Conservation (phyloP, 2,888 invertebrate species). For the Stictocephala bisonia region DNA sequence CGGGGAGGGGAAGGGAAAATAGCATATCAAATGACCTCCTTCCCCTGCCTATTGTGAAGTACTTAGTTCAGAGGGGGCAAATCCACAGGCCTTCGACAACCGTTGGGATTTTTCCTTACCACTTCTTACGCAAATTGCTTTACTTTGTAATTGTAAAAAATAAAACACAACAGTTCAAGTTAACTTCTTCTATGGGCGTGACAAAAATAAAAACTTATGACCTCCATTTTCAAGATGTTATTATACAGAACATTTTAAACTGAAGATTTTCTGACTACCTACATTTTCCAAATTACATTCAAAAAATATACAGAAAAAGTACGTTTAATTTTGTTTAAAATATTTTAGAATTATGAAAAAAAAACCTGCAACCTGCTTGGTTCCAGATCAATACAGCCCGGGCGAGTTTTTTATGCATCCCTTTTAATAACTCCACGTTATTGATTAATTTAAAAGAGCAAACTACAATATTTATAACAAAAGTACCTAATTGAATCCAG, state of each 20-base stretch:
- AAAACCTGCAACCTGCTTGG: background rate
- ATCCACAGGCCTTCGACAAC: slow-evolving; percentile 14
- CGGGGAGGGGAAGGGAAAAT: slow-evolving; percentile 42
- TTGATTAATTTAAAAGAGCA: slow-evolving; percentile 1
- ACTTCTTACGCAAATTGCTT: too few relatives aligned
- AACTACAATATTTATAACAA: background rate
- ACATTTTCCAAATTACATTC: too few relatives aligned
- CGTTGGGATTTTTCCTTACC: slow-evolving; percentile 45
- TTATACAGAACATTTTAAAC: too few relatives aligned
- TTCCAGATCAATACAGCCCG: slow-evolving; percentile 18
- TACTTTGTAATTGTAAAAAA: too few relatives aligned
- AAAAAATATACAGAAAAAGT: background rate
- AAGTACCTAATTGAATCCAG: too few relatives aligned
- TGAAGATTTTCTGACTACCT: too few relatives aligned
- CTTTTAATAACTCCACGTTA: slow-evolving; percentile 22
- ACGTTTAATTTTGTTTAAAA: background rate
- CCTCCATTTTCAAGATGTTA: too few relatives aligned
- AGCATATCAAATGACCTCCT: slow-evolving; percentile 47
- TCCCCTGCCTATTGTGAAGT: slow-evolving; percentile 45
- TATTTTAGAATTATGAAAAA: background rate
- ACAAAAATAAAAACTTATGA: too few relatives aligned
- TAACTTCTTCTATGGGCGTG: too few relatives aligned
- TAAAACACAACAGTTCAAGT: too few relatives aligned
- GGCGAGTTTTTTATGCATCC: slow-evolving; percentile 9
- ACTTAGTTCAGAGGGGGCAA: slow-evolving; percentile 25